Evolutionary conservation across 2,888 invertebrate species (phyloP), one percentile per base, ranked within the genome.

Genomic region (Ptychoptera contaminata): DNA sequence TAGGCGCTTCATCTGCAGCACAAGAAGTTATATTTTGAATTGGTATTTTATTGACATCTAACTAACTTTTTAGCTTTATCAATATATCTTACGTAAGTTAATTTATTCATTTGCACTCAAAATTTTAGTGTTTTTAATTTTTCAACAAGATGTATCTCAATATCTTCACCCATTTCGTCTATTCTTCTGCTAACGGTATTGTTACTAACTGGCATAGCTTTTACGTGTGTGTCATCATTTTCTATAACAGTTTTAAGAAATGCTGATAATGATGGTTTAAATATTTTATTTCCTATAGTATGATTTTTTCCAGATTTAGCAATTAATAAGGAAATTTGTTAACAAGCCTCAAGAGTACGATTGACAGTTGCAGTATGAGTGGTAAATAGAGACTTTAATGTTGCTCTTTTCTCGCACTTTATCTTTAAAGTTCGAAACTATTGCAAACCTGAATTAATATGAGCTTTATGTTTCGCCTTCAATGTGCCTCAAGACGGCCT

Each of bases 1-100:
- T 34, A 34, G 35, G 35, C 11, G 48, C 48, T 37, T 47, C 50
- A 48, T 48, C 47, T 42, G 48, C 47, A 47, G 47, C 50, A 49
- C 48, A 49, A 47, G 42, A 47, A 45, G 45, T 49, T 47, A 47
- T 47, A 47, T 48, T 50, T 45, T 47, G 43, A 42, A 49, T 48
- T 49, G 47, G 48, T 43, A 50, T 49, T 36, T 42, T 23, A 35
- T 23, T 36, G 42, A 23, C 12, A 34, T 34, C 35, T 37, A 42
- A 30, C 16, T n/a, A n/a, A n/a, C n/a, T n/a, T n/a, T n/a, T n/a
- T n/a, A n/a, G n/a, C n/a, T n/a, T n/a, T n/a, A n/a, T n/a, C n/a
- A n/a, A n/a, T n/a, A n/a, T n/a, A n/a, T n/a, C n/a, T n/a, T n/a
- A n/a, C n/a, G n/a, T n/a, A n/a, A n/a, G n/a, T n/a, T n/a, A n/a